Evolutionary conservation across 1,140 invertebrate species (phyloP).

Genomic region (Homalodisca vitripennis): DNA sequence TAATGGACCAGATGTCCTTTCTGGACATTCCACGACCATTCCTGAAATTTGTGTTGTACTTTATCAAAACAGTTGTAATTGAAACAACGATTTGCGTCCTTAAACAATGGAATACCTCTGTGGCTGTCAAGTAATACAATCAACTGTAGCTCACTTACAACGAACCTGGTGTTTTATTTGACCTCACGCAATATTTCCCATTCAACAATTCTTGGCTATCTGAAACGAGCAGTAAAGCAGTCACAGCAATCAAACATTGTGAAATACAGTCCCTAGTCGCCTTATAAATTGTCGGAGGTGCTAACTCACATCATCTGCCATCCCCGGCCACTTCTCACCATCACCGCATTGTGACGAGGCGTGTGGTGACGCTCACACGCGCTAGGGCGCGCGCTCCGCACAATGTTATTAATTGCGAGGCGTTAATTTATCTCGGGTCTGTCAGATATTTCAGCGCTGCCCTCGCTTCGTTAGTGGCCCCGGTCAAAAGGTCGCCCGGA

Average conservation of each 20-base stretch:
- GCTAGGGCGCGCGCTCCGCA: not conserved
- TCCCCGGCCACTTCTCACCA: constrained; percentile 1
- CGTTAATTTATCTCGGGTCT: not conserved
- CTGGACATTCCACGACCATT: too few relatives aligned
- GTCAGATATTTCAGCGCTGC: not conserved
- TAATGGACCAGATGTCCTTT: too few relatives aligned
- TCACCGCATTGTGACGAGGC: constrained; percentile 1
- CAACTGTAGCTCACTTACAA: too few relatives aligned
- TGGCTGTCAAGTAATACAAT: too few relatives aligned
- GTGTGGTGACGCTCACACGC: not conserved
- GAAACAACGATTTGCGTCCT: too few relatives aligned
- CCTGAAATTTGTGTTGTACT: too few relatives aligned
- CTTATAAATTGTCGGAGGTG: constrained; percentile 20
- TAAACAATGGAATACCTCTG: too few relatives aligned
- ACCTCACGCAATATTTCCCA: constrained; percentile 1
- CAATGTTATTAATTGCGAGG: constrained; percentile 11
- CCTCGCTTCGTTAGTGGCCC: constrained; percentile 7
- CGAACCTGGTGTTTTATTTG: not conserved
- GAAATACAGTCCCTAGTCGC: constrained; percentile 3
- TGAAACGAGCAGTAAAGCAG: not conserved
- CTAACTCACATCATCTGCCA: constrained; percentile 8
- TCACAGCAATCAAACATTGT: constrained; percentile 13
- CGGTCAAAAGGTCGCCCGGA: not conserved
- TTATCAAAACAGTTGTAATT: too few relatives aligned
- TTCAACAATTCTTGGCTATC: not conserved